Base-by-base conservation (phyloP, 2,888 invertebrate genomes). In the Malachius bipustulatus region DNA sequence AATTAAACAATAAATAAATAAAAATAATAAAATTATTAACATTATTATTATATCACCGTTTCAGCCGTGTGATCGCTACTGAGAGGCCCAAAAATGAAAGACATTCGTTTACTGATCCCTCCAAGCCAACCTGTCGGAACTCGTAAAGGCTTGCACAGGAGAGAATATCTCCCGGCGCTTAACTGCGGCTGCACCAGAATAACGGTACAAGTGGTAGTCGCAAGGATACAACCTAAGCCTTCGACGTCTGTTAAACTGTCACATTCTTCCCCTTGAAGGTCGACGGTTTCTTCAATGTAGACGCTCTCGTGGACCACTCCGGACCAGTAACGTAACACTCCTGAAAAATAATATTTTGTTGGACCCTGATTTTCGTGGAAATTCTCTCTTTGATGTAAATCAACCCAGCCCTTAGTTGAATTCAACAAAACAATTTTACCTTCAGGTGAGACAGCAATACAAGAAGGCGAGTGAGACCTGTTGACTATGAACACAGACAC, bases 401-500 rank as follows among this genome's bases (percentile, higher is more conserved):
- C 8, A 32, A 32, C 32, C 10, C n/a, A 32, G 8, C 15, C 31
- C 6, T 16, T 37, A 37, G n/a, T 35, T 16, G 12, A 11, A 31
- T 10, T 19, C 13, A 38, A 13, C 14, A 14, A 30, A 37, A 3
- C 4, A 14, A 26, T n/a, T n/a, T 36, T 74, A 19, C 93, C 94
- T 56, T 93, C 93, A 1, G 93, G 91, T 1, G 93, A 91, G 1
- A 90, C 88, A 10, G 91, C 90, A 47, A 94, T 75, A 52, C 89
- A 89, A 1, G 87, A 80, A 4, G 89, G 85, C 11, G 52, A 72
- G 57, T 71, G 71, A 42, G 70, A 70, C 1, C 67, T 70, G 29
- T 64, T 62, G 2, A 65, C 63, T 9, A 71, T 66, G 55, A 82
- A 84, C 1, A 89, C 74, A 14, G 77, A 74, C 1, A 87, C 79